These are phyloP conservation scores for Achroia grisella DNA, from an alignment of 1,140 invertebrate species.

Conservation along the genomic window DNA sequence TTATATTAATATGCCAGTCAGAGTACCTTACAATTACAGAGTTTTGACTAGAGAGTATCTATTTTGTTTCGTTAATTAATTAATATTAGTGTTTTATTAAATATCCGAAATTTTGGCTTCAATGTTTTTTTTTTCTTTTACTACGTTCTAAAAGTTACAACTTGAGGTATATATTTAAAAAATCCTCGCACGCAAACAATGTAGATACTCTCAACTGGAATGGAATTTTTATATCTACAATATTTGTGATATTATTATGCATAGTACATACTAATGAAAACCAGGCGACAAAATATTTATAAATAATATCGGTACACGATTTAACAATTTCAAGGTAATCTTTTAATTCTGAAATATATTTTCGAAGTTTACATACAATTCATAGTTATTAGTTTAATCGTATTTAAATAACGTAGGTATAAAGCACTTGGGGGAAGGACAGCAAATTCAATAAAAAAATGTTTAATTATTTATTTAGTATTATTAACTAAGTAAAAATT, in stretches of 20 bases:
- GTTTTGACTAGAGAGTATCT: constrained; percentile 5
- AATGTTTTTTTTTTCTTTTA: constrained; percentile 7
- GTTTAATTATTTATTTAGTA: constrained; percentile 71
- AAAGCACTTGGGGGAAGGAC: constrained; percentile 75
- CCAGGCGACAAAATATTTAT: constrained; percentile 56
- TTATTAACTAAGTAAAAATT: constrained; percentile 72
- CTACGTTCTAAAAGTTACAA: constrained; percentile 12
- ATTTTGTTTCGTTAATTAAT: constrained; percentile 12
- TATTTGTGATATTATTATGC: too few relatives aligned
- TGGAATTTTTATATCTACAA: too few relatives aligned
- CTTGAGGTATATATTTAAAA: constrained; percentile 12
- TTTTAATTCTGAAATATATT: constrained; percentile 63
- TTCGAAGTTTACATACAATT: constrained; percentile 69
- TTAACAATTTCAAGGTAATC: constrained; percentile 58
- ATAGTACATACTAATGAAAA: constrained; percentile 7
- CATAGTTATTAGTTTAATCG: constrained; percentile 65
- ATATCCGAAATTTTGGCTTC: constrained; percentile 15
- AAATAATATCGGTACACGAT: constrained; percentile 53
- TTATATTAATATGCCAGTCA: too few relatives aligned
- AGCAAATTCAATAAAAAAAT: constrained; percentile 76
- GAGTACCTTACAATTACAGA: too few relatives aligned
- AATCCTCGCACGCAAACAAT: background rate
- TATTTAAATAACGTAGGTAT: constrained; percentile 74
- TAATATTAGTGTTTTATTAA: background rate
- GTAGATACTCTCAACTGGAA: background rate